These are phyloP conservation scores for Poecilia gillii DNA, from an alignment of 2,797 vertebrate genomes.

Conservation along the genomic window DNA sequence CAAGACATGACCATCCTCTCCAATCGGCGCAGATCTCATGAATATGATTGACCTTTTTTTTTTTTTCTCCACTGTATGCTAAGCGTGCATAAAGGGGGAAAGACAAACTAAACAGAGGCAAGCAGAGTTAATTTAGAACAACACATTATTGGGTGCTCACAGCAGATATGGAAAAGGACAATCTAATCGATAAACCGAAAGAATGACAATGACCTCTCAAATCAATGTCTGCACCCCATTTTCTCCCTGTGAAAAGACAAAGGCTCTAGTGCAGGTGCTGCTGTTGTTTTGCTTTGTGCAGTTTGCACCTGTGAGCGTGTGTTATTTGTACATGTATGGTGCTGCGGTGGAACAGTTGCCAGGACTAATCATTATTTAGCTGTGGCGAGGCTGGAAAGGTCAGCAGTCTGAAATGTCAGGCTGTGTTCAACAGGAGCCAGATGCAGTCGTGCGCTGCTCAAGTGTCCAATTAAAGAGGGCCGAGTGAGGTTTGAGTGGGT, in stretches of 20 bases:
- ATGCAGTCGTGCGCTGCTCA: conserved; percentile 85
- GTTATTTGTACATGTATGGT: conserved; percentile 72
- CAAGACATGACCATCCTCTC: conserved; percentile 60
- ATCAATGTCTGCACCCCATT: conserved; percentile 95
- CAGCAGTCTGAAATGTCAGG: conserved; percentile 99
- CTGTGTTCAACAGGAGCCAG: conserved; percentile 92
- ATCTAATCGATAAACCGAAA: conserved; percentile 90
- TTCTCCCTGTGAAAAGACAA: conserved; percentile 87
- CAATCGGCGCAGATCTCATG: conserved; percentile 92
- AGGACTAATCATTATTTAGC: conserved; percentile 98
- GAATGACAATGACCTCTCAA: conserved; percentile 90
- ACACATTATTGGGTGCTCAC: conserved; percentile 88
- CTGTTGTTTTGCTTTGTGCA: conserved; percentile 56
- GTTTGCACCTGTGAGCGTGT: conserved; percentile 42
- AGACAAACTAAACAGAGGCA: conserved; percentile 84
- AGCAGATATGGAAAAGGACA: conserved; percentile 96
- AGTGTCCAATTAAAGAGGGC: conserved; percentile 97
- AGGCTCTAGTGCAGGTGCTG: conserved; percentile 64
- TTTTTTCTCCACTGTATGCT: conserved; percentile 91
- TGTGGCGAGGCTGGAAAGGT: conserved; percentile 95
- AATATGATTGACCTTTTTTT: conserved; percentile 99
- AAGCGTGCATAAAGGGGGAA: conserved; percentile 71
- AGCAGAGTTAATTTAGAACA: conserved; percentile 95
- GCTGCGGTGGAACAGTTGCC: conserved; percentile 91
- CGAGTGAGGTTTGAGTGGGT: conserved; percentile 81